phyloP scores from a whole-genome alignment of 2,797 vertebrate genomes.

The Sternotherus odoratus region DNA sequence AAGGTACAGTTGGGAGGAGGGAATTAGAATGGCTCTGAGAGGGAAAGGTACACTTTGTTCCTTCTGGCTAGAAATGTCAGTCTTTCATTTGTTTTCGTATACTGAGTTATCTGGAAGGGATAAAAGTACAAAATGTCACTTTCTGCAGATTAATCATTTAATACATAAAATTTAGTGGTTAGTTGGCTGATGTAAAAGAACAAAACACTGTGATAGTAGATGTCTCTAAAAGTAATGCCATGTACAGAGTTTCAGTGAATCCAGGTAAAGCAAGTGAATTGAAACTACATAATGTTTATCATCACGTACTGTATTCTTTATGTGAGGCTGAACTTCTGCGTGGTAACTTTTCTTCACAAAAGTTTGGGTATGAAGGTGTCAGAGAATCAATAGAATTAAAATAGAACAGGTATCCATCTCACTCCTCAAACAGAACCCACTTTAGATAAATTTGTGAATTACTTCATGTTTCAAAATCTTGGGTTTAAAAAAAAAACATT shows the following conservation, averaged over 20 bases:
- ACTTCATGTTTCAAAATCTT: background rate
- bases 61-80: background rate
- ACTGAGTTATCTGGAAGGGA: background rate
- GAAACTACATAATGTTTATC: background rate
- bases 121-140: background rate
- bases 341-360: background rate
- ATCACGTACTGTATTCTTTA: background rate
- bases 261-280: background rate
- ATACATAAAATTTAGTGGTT: conserved; percentile 9
- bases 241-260: conserved; percentile 37
- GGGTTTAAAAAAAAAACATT: background rate
- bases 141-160: background rate
- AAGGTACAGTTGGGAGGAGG: background rate
- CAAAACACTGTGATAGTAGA: background rate
- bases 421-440: background rate
- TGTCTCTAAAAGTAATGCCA: background rate
- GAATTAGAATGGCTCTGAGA: background rate
- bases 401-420: background rate
- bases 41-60: background rate
- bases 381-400: background rate
- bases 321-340: background rate
- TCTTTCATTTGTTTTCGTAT: background rate
- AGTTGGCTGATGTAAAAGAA: background rate
- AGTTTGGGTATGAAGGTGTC: background rate
- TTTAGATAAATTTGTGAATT: background rate